Base-by-base conservation (phyloP, 1,140 invertebrate species). In the Chlorops oryzae region DNA sequence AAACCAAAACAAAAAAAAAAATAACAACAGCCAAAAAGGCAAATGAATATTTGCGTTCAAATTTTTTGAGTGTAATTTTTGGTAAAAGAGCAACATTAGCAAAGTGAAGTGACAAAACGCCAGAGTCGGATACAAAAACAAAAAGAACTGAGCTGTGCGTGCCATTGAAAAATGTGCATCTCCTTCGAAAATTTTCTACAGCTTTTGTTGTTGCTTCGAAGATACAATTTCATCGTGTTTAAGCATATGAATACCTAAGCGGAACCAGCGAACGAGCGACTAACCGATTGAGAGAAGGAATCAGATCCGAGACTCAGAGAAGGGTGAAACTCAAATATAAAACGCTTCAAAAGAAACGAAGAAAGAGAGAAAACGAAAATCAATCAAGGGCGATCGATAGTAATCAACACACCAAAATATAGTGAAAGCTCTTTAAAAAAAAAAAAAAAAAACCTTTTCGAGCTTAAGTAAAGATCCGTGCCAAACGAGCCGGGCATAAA, bases 191-290 rank as follows among this genome's bases (percentile, higher is more conserved):
- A 37, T 23, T 48, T 25, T 21, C 41, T 42, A 34, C 51, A 44
- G 44, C 24, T 47, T 3, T 34, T 55, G 45, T 54, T 62, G 57
- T 54, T 57, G 21, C 50, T 50, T 28, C 63, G 57, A 52, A 66
- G 60, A 50, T 62, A 56, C 40, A 57, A 60, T 35, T 54, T 60
- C 51, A 53, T 59, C 25, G 55, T 63, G 32, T 62, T 64, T 53
- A 66, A 66, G 55, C 59, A 62, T 39, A 53, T 66, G 38, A 52
- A 57, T 46, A 66, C 63, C 32, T 66, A 66, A 55, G 37, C 3
- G 7, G 13, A 21, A 12, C n/a, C n/a, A n/a, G n/a, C n/a, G n/a
- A n/a, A n/a, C n/a, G n/a, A n/a, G n/a, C n/a, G n/a, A n/a, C n/a
- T n/a, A n/a, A n/a, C n/a, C n/a, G n/a, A n/a, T n/a, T n/a, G n/a